Conservation (phyloP, 2,113 vertebrate genomes). For the Cygnus atratus region DNA sequence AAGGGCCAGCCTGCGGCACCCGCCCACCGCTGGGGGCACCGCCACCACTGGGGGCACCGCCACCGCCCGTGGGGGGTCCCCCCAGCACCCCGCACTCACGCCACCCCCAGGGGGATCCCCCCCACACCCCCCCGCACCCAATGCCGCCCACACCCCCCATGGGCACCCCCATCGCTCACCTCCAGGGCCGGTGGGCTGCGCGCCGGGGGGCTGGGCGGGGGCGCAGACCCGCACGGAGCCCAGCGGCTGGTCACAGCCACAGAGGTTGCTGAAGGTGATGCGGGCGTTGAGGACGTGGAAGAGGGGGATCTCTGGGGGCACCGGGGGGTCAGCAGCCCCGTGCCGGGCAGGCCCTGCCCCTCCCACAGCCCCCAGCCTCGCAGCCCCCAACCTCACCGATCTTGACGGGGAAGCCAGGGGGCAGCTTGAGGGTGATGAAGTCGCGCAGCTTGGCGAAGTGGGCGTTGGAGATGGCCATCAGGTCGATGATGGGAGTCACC, state of each 20-base stretch:
- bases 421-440: constrained; percentile 93
- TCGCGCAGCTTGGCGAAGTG: constrained; percentile 95
- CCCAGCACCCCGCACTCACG: too few relatives aligned
- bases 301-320: constrained; percentile 88
- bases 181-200: not conserved
- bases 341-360: too few relatives aligned
- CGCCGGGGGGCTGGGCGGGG: not conserved
- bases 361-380: accelerated
- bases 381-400: constrained; percentile 82
- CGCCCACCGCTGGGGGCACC: not conserved
- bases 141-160: not conserved
- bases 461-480: constrained; percentile 96
- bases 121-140: not conserved
- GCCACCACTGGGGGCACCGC: too few relatives aligned
- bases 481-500: constrained; percentile 95
- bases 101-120: too few relatives aligned
- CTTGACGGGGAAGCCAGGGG: constrained; percentile 93
- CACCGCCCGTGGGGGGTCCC: too few relatives aligned
- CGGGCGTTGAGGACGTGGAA: constrained; percentile 96
- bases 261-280: constrained; percentile 96
- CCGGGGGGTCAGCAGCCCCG: not conserved
- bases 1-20: constrained; percentile 74
- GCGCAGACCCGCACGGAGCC: constrained; percentile 75
- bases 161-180: not conserved
- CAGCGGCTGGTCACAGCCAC: constrained; percentile 88